Conservation (phyloP, 1,140 invertebrate genomes). For the Leptinotarsa lineolata region DNA sequence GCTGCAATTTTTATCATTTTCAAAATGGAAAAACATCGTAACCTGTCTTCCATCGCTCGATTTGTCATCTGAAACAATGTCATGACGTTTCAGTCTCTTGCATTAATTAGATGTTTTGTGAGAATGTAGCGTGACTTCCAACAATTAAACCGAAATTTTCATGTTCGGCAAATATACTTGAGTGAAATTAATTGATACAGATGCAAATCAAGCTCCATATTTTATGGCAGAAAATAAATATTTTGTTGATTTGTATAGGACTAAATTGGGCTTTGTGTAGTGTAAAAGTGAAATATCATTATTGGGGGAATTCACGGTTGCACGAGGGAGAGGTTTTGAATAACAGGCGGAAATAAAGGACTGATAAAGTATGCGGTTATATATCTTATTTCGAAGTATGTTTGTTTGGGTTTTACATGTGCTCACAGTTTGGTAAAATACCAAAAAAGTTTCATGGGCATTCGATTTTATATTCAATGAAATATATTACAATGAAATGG, state of each 20-base stretch:
- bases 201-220: constrained; percentile 32
- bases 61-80: constrained; percentile 20
- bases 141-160: constrained; percentile 39
- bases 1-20: background rate
- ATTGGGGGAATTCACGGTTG: background rate
- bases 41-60: background rate
- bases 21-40: background rate
- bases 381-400: too few relatives aligned
- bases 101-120: constrained; percentile 21
- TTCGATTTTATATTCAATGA: too few relatives aligned
- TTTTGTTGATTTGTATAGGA: constrained; percentile 26
- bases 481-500: too few relatives aligned
- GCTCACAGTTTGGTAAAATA: too few relatives aligned
- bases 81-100: background rate
- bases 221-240: constrained; percentile 17
- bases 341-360: background rate
- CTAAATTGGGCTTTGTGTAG: constrained; percentile 16
- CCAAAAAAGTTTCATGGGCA: too few relatives aligned
- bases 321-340: background rate
- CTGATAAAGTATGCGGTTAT: background rate
- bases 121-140: constrained; percentile 33
- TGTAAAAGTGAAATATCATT: constrained; percentile 21
- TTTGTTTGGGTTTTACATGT: too few relatives aligned
- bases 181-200: constrained; percentile 38
- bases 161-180: constrained; percentile 40